Percentiles rank a stretch among this genome's conserved stretches.
Conservation (phyloP, 2,888 invertebrate genomes). For the Gonocerus acuteangulatus region DNA sequence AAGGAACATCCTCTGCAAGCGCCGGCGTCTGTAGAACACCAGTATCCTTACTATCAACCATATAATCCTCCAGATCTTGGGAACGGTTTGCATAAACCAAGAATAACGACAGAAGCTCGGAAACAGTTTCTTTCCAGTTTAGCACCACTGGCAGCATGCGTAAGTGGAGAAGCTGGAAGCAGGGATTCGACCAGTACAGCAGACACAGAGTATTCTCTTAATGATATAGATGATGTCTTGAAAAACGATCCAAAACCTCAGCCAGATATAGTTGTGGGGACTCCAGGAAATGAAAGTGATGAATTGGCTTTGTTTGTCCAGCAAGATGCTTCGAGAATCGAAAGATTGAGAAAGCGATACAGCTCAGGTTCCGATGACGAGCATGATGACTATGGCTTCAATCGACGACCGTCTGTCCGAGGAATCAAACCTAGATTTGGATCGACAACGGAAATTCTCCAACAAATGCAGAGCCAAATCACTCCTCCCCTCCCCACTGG, state of each 20-base stretch:
- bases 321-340: conserved; percentile 73
- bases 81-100: conserved; percentile 42
- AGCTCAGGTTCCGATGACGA: conserved; percentile 58
- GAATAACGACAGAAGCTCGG: conserved; percentile 54
- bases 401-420: conserved; percentile 77
- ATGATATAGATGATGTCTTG: conserved; percentile 55
- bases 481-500: conserved; percentile 39
- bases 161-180: conserved; percentile 39
- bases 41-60: conserved; percentile 38
- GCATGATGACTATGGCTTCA: conserved; percentile 83
- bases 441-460: conserved; percentile 68
- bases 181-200: conserved; percentile 44
- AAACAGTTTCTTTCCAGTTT: conserved; percentile 71
- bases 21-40: conserved; percentile 36
- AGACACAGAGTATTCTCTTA: conserved; percentile 59
- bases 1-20: conserved; percentile 34
- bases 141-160: conserved; percentile 71
- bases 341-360: conserved; percentile 68
- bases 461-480: conserved; percentile 56
- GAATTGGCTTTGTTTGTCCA: conserved; percentile 77
- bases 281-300: conserved; percentile 51
- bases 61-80: conserved; percentile 50
- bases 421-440: conserved; percentile 83
- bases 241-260: conserved; percentile 37
- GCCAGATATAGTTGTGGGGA: conserved; percentile 73